Conservation (phyloP, 2,797 vertebrate species). For the Hippopotamyrus pictus region DNA sequence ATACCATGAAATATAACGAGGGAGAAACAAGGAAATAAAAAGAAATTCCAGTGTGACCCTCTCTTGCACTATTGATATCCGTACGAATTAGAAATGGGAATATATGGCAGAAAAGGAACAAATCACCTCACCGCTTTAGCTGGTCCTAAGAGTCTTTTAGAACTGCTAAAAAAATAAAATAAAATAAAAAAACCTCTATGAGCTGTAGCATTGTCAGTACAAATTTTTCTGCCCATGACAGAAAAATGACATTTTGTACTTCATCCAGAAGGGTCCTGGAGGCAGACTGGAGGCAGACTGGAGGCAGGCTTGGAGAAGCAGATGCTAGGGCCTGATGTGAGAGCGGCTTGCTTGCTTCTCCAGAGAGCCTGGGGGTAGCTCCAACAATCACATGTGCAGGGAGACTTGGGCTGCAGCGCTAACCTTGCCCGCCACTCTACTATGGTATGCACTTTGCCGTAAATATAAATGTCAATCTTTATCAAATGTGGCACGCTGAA, state of each 20-base stretch:
- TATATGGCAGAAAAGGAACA: constrained; percentile 30
- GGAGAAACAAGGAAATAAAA: neutral
- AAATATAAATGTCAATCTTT: neutral
- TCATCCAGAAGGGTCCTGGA: constrained; percentile 65
- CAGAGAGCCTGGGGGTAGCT: constrained; percentile 42
- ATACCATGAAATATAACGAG: neutral
- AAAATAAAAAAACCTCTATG: constrained; percentile 45
- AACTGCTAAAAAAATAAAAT: constrained; percentile 43
- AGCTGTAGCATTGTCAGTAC: constrained; percentile 64
- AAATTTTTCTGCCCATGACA: constrained; percentile 71
- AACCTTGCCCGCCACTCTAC: constrained; percentile 62
- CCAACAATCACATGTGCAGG: constrained; percentile 60
- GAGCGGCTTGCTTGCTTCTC: constrained; percentile 43
- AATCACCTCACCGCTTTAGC: constrained; percentile 47
- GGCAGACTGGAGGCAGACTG: constrained; percentile 69
- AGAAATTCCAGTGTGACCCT: constrained; percentile 21
- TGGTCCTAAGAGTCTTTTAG: constrained; percentile 40
- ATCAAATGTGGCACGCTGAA: neutral
- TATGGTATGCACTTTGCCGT: neutral
- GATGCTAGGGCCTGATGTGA: constrained; percentile 67
- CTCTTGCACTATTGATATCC: constrained; percentile 32
- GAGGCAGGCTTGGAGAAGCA: constrained; percentile 69
- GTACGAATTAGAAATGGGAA: constrained; percentile 33
- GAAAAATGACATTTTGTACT: constrained; percentile 68
- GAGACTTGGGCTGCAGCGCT: constrained; percentile 65